These are phyloP conservation scores for Centruroides vittatus DNA, from an alignment of 1,140 invertebrate species.

Conservation along the genomic window DNA sequence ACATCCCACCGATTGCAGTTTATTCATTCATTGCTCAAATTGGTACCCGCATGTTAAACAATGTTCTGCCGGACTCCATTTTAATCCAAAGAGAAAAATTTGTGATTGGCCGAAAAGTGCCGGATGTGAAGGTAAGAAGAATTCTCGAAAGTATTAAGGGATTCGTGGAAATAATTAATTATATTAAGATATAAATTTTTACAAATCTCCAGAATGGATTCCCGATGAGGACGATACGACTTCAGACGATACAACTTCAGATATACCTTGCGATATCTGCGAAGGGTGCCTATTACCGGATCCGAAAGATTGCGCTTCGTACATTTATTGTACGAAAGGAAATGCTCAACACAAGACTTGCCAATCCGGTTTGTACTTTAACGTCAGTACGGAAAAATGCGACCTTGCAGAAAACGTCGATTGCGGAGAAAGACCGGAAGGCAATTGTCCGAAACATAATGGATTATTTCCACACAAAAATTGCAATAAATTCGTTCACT, in stretches of 20 bases:
- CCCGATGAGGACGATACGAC: too few species aligned
- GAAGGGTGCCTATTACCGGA: neutral
- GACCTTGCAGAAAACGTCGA: conserved; percentile 4
- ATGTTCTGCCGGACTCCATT: conserved; percentile 38
- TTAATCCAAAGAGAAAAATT: conserved; percentile 33
- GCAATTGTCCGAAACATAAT: neutral
- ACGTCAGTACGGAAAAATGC: conserved; percentile 1
- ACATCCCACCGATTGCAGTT: conserved; percentile 20
- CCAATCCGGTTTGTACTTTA: neutral
- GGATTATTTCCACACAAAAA: neutral
- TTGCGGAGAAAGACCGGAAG: neutral
- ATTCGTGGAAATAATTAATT: too few species aligned
- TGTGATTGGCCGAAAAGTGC: conserved; percentile 35
- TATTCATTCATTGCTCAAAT: conserved; percentile 26
- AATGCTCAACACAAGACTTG: neutral
- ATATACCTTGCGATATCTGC: neutral
- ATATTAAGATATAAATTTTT: too few species aligned
- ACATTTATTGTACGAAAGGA: neutral
- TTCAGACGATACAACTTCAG: too few species aligned
- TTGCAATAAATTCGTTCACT: conserved; percentile 12
- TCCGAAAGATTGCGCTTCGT: conserved; percentile 1
- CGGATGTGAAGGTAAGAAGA: conserved; percentile 7
- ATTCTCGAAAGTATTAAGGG: neutral
- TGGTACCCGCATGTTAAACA: conserved; percentile 28
- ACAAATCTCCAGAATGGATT: too few species aligned